These are phyloP conservation scores for Bufo gargarizans DNA, from an alignment of 2,113 vertebrate species.

Conservation along the genomic window DNA sequence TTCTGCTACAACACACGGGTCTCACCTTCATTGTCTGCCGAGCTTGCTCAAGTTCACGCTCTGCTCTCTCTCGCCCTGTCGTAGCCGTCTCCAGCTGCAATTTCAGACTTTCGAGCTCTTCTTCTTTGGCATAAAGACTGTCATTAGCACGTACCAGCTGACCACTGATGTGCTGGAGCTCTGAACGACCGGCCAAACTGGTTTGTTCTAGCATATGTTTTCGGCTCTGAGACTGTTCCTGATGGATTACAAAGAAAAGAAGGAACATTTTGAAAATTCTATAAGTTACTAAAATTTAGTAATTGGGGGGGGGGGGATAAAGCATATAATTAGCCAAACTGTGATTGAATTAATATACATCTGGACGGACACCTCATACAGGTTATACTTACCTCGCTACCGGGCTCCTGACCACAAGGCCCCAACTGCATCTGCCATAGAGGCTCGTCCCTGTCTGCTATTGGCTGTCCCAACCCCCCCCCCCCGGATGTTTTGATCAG, in stretches of 20 bases:
- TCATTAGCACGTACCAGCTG: conserved; percentile 81
- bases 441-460: too few relatives aligned
- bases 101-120: conserved; percentile 82
- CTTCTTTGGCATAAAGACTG: conserved; percentile 78
- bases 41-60: conserved; percentile 68
- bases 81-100: conserved; percentile 69
- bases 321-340: background rate
- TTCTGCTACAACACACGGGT: background rate
- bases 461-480: too few relatives aligned
- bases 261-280: background rate
- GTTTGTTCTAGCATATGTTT: conserved; percentile 77
- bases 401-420: too few relatives aligned
- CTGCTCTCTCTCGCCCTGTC: conserved; percentile 70
- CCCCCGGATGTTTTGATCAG: too few relatives aligned
- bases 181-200: conserved; percentile 74
- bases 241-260: background rate
- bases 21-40: conserved; percentile 35
- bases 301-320: background rate
- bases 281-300: background rate
- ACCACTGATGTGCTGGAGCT: conserved; percentile 77
- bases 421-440: too few relatives aligned
- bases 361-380: too few relatives aligned
- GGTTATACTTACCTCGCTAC: too few relatives aligned
- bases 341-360: too few relatives aligned
- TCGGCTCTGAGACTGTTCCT: conserved; percentile 73